These are phyloP conservation scores for Rhingia rostrata DNA, from an alignment of 2,888 invertebrate species.

Conservation along the genomic window DNA sequence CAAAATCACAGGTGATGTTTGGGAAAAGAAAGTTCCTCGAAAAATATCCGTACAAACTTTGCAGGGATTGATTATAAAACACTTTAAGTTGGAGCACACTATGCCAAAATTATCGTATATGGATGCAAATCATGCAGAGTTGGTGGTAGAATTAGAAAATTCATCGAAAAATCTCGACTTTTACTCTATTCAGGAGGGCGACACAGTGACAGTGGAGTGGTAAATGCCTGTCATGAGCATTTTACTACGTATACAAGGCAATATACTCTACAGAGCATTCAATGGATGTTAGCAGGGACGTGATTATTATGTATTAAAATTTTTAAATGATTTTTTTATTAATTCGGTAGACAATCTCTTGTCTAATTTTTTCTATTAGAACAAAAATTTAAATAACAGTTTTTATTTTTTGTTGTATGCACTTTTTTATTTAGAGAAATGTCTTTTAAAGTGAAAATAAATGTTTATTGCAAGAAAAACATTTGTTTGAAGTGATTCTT, in stretches of 20 bases:
- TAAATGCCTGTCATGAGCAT: constrained; percentile 60
- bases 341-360: constrained; percentile 14
- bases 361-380: constrained; percentile 22
- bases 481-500: not conserved
- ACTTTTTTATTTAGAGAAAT: not conserved
- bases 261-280: constrained; percentile 46
- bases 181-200: constrained; percentile 93
- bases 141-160: constrained; percentile 91
- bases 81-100: constrained; percentile 85
- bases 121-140: constrained; percentile 85
- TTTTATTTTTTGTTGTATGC: constrained; percentile 1
- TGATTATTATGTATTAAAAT: constrained; percentile 66
- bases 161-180: constrained; percentile 91
- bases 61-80: constrained; percentile 90
- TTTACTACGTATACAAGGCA: constrained; percentile 34
- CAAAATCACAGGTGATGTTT: constrained; percentile 82
- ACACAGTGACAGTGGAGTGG: constrained; percentile 89
- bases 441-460: not conserved
- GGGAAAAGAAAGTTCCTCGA: constrained; percentile 89
- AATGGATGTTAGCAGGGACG: constrained; percentile 37
- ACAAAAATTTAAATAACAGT: constrained; percentile 15
- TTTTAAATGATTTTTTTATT: constrained; percentile 33
- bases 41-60: constrained; percentile 93
- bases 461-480: constrained; percentile 15
- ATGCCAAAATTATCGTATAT: constrained; percentile 83